Conservation (phyloP, 2,113 vertebrate genomes). For the Odontophorus gujanensis region DNA sequence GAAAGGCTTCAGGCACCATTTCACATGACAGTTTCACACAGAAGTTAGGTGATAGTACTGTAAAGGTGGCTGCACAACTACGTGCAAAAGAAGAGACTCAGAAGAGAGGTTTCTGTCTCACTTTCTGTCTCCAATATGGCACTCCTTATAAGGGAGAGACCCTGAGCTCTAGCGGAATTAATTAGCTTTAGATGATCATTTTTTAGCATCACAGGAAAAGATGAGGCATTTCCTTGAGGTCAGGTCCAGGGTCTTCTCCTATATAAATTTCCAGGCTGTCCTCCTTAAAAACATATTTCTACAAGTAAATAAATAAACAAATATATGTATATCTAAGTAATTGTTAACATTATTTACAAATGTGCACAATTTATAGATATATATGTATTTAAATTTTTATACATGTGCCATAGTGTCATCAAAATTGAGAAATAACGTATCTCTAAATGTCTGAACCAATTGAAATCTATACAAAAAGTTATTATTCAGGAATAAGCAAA, state of each 20-base stretch:
- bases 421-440: not conserved
- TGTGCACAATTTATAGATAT: not conserved
- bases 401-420: not conserved
- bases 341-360: not conserved
- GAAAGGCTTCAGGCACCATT: slow-evolving; percentile 24
- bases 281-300: not conserved
- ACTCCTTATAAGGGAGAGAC: not conserved
- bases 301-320: not conserved
- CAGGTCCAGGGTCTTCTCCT: not conserved
- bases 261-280: not conserved
- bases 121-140: not conserved
- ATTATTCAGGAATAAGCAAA: not conserved
- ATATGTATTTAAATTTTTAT: not conserved
- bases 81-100: slow-evolving; percentile 10
- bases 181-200: not conserved
- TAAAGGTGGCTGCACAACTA: not conserved
- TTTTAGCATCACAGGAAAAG: not conserved
- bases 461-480: not conserved
- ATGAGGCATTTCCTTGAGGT: not conserved
- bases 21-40: not conserved
- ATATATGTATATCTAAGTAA: not conserved
- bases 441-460: not conserved
- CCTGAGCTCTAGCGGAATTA: not conserved
- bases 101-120: not conserved
- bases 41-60: not conserved